Conservation (phyloP, 2,888 invertebrate species). For the Luperina testacea region DNA sequence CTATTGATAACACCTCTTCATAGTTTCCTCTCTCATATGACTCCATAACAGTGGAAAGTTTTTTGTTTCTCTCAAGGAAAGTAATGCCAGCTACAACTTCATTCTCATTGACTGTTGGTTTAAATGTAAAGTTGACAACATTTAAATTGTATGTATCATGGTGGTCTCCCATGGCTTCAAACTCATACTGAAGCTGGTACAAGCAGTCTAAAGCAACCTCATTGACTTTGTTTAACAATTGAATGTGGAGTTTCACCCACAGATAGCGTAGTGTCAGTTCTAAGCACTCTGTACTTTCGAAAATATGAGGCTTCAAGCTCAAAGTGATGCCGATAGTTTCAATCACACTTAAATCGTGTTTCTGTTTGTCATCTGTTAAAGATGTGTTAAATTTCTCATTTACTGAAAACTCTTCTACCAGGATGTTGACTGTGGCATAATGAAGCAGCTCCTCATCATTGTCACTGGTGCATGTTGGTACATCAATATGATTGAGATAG, state of each 20-base stretch:
- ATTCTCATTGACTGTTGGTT: constrained; percentile 80
- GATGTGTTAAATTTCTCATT: constrained; percentile 79
- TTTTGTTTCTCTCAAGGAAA: constrained; percentile 87
- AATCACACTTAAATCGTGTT: constrained; percentile 79
- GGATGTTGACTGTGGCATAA: constrained; percentile 81
- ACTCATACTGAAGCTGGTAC: constrained; percentile 84
- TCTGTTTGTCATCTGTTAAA: constrained; percentile 73
- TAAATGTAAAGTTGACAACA: constrained; percentile 82
- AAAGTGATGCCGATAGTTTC: constrained; percentile 83
- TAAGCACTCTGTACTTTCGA: constrained; percentile 78
- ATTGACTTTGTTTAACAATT: constrained; percentile 83
- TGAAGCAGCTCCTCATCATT: constrained; percentile 80
- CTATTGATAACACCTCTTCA: constrained; percentile 91
- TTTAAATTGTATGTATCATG: constrained; percentile 78
- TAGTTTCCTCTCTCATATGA: constrained; percentile 92
- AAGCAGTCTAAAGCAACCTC: constrained; percentile 84
- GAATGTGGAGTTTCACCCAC: constrained; percentile 86
- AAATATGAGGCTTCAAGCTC: constrained; percentile 81
- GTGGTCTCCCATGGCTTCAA: constrained; percentile 85
- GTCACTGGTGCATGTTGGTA: constrained; percentile 81
- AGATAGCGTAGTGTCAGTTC: constrained; percentile 82
- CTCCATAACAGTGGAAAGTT: constrained; percentile 91
- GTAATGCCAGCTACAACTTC: constrained; percentile 82
- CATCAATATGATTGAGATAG: constrained; percentile 85
- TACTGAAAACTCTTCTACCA: constrained; percentile 84